Evolutionary conservation across 1,140 invertebrate species (phyloP).

Genomic region (Manduca sexta): DNA sequence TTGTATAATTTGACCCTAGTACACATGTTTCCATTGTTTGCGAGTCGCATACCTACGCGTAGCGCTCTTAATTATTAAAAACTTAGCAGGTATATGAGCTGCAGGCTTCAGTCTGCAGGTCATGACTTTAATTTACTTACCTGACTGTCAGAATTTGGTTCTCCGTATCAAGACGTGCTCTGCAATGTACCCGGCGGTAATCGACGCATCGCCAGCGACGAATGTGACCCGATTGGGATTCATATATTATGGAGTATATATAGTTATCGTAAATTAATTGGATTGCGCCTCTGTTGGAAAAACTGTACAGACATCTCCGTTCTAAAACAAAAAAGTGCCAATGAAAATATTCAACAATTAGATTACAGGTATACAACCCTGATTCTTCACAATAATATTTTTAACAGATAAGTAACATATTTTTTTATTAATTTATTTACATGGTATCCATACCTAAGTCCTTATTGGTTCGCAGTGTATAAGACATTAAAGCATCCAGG

Average conservation of each 20-base stretch:
- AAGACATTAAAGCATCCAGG: too few relatives aligned
- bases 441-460: background rate
- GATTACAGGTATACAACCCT: background rate
- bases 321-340: slow-evolving; percentile 12
- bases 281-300: slow-evolving; percentile 33
- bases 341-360: slow-evolving; percentile 1
- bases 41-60: background rate
- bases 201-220: slow-evolving; percentile 52
- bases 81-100: background rate
- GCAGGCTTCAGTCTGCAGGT: background rate
- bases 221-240: slow-evolving; percentile 25
- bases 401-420: background rate
- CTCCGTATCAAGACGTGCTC: slow-evolving; percentile 38
- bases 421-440: background rate
- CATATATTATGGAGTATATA: slow-evolving; percentile 42
- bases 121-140: slow-evolving; percentile 14
- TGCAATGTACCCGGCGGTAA: slow-evolving; percentile 36
- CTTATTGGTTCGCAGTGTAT: too few relatives aligned
- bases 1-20: background rate
- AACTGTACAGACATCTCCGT: slow-evolving; percentile 26
- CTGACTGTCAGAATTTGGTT: slow-evolving; percentile 32
- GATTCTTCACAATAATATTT: background rate
- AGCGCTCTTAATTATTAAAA: background rate
- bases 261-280: slow-evolving; percentile 45
- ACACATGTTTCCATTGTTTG: background rate